These are phyloP conservation scores for Lanius ludovicianus DNA, from an alignment of 2,113 vertebrate species.

Conservation along the genomic window DNA sequence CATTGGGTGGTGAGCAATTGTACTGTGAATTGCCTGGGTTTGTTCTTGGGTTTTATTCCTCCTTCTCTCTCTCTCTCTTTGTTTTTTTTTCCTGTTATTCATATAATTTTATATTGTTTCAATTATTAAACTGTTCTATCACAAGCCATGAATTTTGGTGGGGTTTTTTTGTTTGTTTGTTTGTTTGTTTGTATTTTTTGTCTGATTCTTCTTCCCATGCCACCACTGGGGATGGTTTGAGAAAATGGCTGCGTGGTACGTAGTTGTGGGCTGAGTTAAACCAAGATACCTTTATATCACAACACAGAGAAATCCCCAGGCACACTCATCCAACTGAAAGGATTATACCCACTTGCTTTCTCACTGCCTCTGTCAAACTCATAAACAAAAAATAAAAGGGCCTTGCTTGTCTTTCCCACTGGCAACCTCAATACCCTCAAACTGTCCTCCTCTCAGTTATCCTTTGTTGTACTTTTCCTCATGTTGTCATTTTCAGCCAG, in stretches of 20 bases:
- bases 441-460: not conserved
- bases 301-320: not conserved
- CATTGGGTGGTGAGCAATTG: not conserved
- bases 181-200: not conserved
- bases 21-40: rapidly evolving
- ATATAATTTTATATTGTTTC: not conserved
- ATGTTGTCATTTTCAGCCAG: not conserved
- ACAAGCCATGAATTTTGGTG: not conserved
- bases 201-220: not conserved
- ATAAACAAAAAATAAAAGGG: not conserved
- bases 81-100: not conserved
- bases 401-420: not conserved
- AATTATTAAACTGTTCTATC: not conserved
- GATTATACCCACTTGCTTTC: not conserved
- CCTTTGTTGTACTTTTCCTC: not conserved
- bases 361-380: not conserved
- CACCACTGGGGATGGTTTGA: not conserved
- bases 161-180: not conserved
- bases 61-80: not conserved
- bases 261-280: not conserved
- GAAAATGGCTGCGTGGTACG: not conserved
- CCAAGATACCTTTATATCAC: not conserved
- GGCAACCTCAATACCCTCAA: not conserved
- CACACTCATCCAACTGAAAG: not conserved
- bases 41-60: not conserved